These are phyloP conservation scores for Philonicus albiceps DNA, from an alignment of 2,888 invertebrate species.

Conservation along the genomic window DNA sequence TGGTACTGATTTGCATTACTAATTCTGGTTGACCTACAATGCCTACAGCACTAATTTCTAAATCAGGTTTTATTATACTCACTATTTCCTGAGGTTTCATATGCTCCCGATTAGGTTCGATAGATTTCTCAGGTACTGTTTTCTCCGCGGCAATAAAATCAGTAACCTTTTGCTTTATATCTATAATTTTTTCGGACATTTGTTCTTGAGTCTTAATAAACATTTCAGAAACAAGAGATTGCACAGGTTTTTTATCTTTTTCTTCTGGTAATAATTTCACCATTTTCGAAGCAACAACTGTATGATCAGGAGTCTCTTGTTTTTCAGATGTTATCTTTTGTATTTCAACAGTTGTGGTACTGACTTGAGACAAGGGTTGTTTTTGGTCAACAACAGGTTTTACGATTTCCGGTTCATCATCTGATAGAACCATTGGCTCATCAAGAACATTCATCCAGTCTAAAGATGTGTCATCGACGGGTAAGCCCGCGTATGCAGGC, in stretches of 20 bases:
- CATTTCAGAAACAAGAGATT: not conserved
- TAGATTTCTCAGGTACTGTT: not conserved
- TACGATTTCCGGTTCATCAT: not conserved
- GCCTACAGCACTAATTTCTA: not conserved
- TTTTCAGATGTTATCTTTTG: not conserved
- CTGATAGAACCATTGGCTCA: conserved; percentile 60
- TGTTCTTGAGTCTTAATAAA: not conserved
- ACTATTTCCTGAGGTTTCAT: no score
- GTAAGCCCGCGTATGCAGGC: conserved; percentile 54
- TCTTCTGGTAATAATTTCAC: not conserved
- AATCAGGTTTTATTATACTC: no score
- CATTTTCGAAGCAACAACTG: no score
- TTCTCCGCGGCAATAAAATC: not conserved
- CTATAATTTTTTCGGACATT: not conserved
- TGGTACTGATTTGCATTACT: not conserved
- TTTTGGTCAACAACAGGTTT: not conserved
- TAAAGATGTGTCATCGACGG: conserved; percentile 55
- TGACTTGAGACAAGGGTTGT: not conserved
- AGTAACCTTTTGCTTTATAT: not conserved
- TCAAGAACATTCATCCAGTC: conserved; percentile 60
- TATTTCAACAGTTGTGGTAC: not conserved
- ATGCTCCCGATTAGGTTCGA: no score
- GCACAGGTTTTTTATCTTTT: not conserved
- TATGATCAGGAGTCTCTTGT: not conserved
- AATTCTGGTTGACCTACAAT: not conserved